Evolutionary conservation across 1,140 invertebrate genomes (phyloP).

Genomic region (Ostrea denselamellosa): DNA sequence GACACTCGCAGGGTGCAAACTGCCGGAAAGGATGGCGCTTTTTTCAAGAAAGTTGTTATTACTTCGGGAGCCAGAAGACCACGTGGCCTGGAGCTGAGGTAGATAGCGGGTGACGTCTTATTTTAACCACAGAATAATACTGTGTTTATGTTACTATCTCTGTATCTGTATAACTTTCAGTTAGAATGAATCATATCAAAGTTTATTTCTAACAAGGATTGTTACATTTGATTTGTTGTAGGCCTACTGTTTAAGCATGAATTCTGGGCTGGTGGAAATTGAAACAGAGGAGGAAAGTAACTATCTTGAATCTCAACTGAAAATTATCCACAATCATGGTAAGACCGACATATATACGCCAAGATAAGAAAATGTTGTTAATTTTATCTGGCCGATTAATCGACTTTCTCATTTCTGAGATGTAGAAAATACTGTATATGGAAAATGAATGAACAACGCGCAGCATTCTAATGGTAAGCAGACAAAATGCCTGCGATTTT

Average conservation of each 20-base stretch:
- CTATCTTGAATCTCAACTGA: not conserved
- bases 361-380: too few species aligned
- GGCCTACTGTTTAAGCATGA: not conserved
- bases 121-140: too few species aligned
- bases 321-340: not conserved
- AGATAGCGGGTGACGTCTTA: not conserved
- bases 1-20: not conserved
- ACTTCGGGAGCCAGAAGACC: not conserved
- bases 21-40: constrained; percentile 7
- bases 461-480: too few species aligned
- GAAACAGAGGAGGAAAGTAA: constrained; percentile 21
- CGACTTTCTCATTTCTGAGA: not conserved
- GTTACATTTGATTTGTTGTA: not conserved
- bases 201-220: too few species aligned
- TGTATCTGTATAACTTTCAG: too few species aligned
- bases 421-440: not conserved
- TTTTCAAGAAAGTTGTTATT: constrained; percentile 24
- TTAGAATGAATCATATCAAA: too few species aligned
- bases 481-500: too few species aligned
- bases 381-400: not conserved
- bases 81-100: constrained; percentile 39
- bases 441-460: too few species aligned
- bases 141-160: too few species aligned
- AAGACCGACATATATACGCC: not conserved
- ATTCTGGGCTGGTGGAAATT: not conserved